A percentile compares a stretch with the other conserved stretches of the same genome.
Conservation (phyloP, 64 coral and sea anemone species). For the Actinia tenebrosa region DNA sequence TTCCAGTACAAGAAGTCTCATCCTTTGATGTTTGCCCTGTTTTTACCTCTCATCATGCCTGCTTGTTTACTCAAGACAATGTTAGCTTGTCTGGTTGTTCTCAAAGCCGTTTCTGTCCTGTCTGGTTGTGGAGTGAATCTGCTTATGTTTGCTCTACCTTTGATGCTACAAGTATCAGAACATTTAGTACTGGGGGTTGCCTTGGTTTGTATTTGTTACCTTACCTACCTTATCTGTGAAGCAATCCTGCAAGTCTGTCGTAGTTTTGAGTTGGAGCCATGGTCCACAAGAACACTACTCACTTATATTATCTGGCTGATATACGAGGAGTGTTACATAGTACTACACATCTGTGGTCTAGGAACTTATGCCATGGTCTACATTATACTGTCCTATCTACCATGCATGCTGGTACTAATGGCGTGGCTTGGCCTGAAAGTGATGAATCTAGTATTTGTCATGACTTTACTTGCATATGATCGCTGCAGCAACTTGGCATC, state of each 20-base stretch:
- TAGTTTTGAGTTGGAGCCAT: background rate
- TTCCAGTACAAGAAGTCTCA: no score
- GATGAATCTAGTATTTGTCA: background rate
- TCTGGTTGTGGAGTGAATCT: no score
- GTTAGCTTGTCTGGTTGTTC: no score
- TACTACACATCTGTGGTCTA: background rate
- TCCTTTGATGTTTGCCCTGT: no score
- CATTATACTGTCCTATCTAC: background rate
- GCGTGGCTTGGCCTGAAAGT: background rate
- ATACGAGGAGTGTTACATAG: background rate
- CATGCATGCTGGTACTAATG: background rate
- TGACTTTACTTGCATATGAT: background rate
- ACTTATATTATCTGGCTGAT: background rate
- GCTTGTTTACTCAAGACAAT: no score
- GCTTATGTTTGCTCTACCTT: no score
- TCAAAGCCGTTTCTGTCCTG: no score
- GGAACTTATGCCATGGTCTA: background rate
- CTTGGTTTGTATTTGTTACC: no score
- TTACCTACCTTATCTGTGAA: no score
- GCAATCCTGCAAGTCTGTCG: background rate
- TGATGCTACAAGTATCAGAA: no score
- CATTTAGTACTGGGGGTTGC: no score
- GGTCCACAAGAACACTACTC: background rate
- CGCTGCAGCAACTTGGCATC: background rate
- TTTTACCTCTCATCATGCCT: no score